Base-by-base conservation (phyloP, 2,797 vertebrate genomes). In the Semaprochilodus insignis region DNA sequence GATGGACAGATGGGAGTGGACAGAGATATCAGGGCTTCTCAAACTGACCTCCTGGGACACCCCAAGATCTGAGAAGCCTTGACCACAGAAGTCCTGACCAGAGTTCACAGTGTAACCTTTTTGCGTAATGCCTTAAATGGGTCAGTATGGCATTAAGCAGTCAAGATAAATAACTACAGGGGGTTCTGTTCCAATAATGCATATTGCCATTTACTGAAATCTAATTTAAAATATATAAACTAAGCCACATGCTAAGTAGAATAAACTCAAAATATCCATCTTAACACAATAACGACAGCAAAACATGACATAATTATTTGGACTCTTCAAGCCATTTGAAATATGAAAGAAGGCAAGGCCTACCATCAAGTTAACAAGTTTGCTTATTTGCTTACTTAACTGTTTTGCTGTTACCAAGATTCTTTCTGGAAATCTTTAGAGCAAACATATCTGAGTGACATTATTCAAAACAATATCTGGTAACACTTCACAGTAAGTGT, bases 1-100 rank as follows among this genome's bases (percentile, higher is more conserved):
- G 63, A 55, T 15, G n/a, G 57, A 80, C 77, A 80, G 76, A 62
- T 77, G 80, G 66, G 15, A 10, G 17, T 11, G 25, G 48, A 63
- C 67, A 60, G 16, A 80, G 69, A 79, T 21, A 40, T 48, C 48
- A 63, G 59, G 69, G 62, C 19, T 51, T 31, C 15, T 13, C 34
- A 59, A n/a, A n/a, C 11, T 74, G 52, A 17, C 13, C n/a, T 74
- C 31, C 27, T 59, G 72, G 54, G 72, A 59, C 27, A 57, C 27
- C 31, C 19, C n/a, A 11, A 59, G 21, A 57, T 48, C 36, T 67
- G 17, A 40, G 34, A 67, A 16, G 31, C 17, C 10, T 0, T 3
- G 40, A 44, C 40, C 40, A 44, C 6, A 44, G 40, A 44, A 3
- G 40, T 10, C 4, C 40, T 13, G 36, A 40, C 7, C 34, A 70